Evolutionary conservation across 2,113 vertebrate genomes (phyloP).

Genomic region (Oreocharis arfaki): DNA sequence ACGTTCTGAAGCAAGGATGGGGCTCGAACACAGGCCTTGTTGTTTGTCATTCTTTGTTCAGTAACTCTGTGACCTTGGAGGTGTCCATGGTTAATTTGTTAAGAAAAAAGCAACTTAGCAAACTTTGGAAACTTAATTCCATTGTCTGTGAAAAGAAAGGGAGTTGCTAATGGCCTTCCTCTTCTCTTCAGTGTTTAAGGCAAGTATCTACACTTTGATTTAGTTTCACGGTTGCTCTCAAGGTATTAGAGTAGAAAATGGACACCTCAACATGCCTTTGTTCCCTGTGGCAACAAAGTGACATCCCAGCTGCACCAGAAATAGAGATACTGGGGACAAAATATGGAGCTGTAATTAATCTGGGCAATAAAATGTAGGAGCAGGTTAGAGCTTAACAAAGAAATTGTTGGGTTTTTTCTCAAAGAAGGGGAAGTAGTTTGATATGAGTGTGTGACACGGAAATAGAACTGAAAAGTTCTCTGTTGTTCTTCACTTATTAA

Average conservation of each 20-base stretch:
- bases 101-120: background rate
- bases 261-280: background rate
- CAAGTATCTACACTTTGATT: background rate
- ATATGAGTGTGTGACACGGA: background rate
- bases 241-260: background rate
- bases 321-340: background rate
- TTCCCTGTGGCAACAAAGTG: background rate
- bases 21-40: background rate
- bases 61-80: background rate
- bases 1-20: background rate
- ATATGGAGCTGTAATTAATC: background rate
- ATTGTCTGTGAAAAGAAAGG: background rate
- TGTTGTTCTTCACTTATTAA: background rate
- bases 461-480: background rate
- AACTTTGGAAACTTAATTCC: background rate
- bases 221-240: background rate
- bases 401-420: background rate
- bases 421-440: background rate
- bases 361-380: background rate
- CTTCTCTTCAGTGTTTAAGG: background rate
- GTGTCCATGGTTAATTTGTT: background rate
- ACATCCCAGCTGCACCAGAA: background rate
- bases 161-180: background rate
- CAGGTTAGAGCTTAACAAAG: background rate
- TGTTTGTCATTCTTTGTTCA: background rate